Conservation (phyloP, 64 coral and sea anemone species). For the Dendronephthya gigantea region DNA sequence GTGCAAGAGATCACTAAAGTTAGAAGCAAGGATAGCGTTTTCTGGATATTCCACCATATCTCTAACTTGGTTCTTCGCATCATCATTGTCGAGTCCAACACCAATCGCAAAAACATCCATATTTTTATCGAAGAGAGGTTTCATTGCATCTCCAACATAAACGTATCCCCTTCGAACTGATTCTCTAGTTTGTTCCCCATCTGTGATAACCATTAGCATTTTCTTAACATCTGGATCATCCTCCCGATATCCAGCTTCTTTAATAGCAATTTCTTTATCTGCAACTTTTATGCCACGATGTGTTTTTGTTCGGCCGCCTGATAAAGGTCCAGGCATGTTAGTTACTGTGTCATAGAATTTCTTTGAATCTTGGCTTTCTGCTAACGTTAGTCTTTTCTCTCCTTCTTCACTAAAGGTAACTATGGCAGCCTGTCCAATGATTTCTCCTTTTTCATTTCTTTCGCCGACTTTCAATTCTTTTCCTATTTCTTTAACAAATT, state of each 20-base stretch:
- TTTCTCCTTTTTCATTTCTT: constrained; percentile 26
- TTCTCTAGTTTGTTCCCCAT: constrained; percentile 28
- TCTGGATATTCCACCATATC: constrained; percentile 28
- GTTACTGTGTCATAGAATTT: not conserved
- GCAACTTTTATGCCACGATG: constrained; percentile 12
- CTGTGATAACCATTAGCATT: constrained; percentile 30
- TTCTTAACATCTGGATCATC: constrained; percentile 28
- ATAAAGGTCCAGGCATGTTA: not conserved
- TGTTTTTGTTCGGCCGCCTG: constrained; percentile 16
- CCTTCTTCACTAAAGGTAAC: constrained; percentile 35
- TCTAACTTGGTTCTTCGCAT: constrained; percentile 2
- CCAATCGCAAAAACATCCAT: constrained; percentile 31
- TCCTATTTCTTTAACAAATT: constrained; percentile 23
- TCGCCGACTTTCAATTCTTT: constrained; percentile 23
- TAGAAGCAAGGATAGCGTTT: constrained; percentile 20
- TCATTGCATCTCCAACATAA: constrained; percentile 17
- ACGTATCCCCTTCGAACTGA: constrained; percentile 15
- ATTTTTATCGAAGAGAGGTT: constrained; percentile 28
- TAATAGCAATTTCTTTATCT: constrained; percentile 17
- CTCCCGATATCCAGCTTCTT: constrained; percentile 20
- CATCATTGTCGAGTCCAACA: not conserved
- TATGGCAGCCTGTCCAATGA: constrained; percentile 24
- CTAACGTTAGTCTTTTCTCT: constrained; percentile 7
- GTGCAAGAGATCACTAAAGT: constrained; percentile 18
- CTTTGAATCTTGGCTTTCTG: constrained; percentile 1